phyloP scores from a whole-genome alignment of 2,888 invertebrate genomes.

The Gastrophysa polygoni region DNA sequence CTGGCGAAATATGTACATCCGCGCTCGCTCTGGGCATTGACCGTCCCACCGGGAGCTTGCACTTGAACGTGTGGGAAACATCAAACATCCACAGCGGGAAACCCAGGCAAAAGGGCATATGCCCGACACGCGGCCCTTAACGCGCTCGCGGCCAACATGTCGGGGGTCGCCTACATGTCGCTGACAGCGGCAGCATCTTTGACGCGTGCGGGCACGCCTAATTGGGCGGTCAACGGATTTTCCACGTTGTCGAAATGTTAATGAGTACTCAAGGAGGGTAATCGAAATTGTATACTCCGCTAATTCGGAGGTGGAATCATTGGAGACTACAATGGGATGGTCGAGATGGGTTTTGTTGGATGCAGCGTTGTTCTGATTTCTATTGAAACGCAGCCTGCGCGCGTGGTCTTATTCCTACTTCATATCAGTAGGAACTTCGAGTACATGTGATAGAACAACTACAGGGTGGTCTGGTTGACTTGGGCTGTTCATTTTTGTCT shows the following conservation, averaged over 20 bases:
- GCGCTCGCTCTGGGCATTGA: slow-evolving; percentile 35
- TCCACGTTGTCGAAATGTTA: slow-evolving; percentile 26
- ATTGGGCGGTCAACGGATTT: slow-evolving; percentile 43
- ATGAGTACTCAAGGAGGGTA: slow-evolving; percentile 27
- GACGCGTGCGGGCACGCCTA: slow-evolving; percentile 43
- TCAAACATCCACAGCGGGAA: slow-evolving; percentile 50
- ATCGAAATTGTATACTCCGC: slow-evolving; percentile 32
- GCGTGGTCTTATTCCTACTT: too few species aligned
- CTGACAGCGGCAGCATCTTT: slow-evolving; percentile 44
- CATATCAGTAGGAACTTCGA: too few species aligned
- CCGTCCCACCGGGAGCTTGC: slow-evolving; percentile 44
- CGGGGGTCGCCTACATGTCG: slow-evolving; percentile 24
- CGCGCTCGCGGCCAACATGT: slow-evolving; percentile 40
- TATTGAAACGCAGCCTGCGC: neutral
- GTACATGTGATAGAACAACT: too few species aligned
- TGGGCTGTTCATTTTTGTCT: too few species aligned
- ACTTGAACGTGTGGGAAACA: slow-evolving; percentile 54
- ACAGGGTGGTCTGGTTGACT: too few species aligned
- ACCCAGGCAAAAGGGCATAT: slow-evolving; percentile 41
- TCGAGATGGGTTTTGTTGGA: neutral
- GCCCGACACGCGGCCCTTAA: slow-evolving; percentile 47
- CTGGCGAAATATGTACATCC: slow-evolving; percentile 14
- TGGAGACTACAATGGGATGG: neutral
- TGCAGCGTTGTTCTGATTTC: neutral
- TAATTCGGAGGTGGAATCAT: slow-evolving; percentile 29